Evolutionary conservation across 2,888 invertebrate genomes (phyloP).

Genomic region (Oxytorus armatus): DNA sequence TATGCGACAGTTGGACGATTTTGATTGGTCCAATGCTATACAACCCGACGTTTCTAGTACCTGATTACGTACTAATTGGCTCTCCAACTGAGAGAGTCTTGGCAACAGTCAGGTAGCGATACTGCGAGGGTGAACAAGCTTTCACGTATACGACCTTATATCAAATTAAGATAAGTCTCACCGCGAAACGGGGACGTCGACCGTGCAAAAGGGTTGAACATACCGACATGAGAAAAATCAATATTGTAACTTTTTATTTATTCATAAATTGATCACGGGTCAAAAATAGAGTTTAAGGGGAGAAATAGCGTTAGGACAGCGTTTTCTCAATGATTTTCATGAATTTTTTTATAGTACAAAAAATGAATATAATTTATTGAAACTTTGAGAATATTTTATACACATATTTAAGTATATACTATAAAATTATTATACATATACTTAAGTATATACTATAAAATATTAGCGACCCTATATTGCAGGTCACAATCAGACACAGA

Average conservation of each 20-base stretch:
- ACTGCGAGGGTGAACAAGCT: not conserved
- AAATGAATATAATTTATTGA: no score
- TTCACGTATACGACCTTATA: constrained; percentile 42
- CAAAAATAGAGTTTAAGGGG: not conserved
- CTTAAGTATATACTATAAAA: no score
- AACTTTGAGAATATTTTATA: no score
- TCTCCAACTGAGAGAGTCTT: constrained; percentile 24
- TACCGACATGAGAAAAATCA: constrained; percentile 20
- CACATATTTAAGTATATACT: no score
- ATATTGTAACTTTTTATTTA: constrained; percentile 1
- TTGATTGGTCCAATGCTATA: constrained; percentile 34
- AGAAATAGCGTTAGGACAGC: no score
- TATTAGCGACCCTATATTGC: no score
- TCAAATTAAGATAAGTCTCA: constrained; percentile 57
- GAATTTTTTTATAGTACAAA: no score
- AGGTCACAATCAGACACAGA: no score
- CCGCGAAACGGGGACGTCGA: constrained; percentile 22
- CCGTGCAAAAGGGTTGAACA: constrained; percentile 2
- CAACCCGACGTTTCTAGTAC: constrained; percentile 42
- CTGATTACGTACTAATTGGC: constrained; percentile 60
- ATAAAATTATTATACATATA: no score
- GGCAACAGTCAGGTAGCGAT: constrained; percentile 22
- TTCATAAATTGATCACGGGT: not conserved
- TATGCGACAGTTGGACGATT: constrained; percentile 6
- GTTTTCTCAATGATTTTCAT: no score